These are phyloP conservation scores for Andrena hattorfiana DNA, from an alignment of 2,888 invertebrate genomes.

Conservation along the genomic window DNA sequence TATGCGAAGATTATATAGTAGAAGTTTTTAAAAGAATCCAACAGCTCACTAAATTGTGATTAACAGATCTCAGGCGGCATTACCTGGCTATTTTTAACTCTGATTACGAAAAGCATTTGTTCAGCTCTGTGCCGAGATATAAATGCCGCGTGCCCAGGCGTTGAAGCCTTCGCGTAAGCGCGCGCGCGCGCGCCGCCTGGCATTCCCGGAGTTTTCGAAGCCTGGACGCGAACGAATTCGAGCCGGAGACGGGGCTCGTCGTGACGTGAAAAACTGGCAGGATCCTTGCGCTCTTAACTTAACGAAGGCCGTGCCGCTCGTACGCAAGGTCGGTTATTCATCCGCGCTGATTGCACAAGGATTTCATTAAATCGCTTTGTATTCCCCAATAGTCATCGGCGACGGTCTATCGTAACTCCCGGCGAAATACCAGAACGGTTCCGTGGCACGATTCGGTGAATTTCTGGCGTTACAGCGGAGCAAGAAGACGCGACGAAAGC, in stretches of 20 bases:
- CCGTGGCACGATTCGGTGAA: conserved; percentile 22
- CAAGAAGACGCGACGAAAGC: too few species aligned
- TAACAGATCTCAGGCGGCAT: too few species aligned
- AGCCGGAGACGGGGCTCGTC: conserved; percentile 32
- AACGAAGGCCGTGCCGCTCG: conserved; percentile 70
- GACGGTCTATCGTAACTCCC: conserved; percentile 45
- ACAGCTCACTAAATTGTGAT: too few species aligned
- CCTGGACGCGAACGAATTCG: conserved; percentile 55
- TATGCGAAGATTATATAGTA: too few species aligned
- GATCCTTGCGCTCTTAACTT: conserved; percentile 68
- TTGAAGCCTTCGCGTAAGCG: conserved; percentile 1
- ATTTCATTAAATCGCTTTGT: conserved; percentile 73
- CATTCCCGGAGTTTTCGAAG: conserved; percentile 46
- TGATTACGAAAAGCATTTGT: too few species aligned
- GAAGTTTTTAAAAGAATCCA: too few species aligned
- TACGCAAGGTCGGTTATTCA: conserved; percentile 76
- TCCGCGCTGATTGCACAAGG: conserved; percentile 74
- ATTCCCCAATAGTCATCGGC: conserved; percentile 66
- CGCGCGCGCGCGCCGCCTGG: neutral
- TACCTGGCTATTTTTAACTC: too few species aligned
- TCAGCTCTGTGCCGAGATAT: conserved; percentile 11
- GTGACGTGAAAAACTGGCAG: conserved; percentile 67
- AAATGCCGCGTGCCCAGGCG: conserved; percentile 6
- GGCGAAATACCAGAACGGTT: conserved; percentile 47
- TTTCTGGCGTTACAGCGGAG: neutral